Conservation (phyloP, 2,888 invertebrate species). For the Lasius fuliginosus region DNA sequence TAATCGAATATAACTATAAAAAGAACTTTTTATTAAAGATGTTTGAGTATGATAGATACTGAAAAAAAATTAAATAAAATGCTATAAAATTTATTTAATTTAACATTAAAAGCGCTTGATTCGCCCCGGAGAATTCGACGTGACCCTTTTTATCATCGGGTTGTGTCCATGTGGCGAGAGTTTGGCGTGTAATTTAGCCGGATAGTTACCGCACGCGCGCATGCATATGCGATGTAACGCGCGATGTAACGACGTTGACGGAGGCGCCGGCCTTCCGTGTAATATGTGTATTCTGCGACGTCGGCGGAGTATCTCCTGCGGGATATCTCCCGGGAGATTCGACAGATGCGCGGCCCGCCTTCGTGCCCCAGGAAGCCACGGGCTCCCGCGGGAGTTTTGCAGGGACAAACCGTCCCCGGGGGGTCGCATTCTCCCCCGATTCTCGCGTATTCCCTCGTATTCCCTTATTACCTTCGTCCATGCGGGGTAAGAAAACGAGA, state of each 20-base stretch:
- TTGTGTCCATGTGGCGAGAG: constrained; percentile 54
- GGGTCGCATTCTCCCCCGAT: constrained; percentile 63
- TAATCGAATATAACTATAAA: background rate
- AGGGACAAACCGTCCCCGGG: constrained; percentile 84
- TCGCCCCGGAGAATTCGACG: constrained; percentile 14
- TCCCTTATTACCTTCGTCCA: constrained; percentile 61
- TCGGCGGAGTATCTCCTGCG: constrained; percentile 63
- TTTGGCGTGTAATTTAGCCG: constrained; percentile 67
- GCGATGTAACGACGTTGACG: constrained; percentile 71
- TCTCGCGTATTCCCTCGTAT: constrained; percentile 57
- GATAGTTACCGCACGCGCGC: constrained; percentile 59
- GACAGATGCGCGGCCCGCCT: constrained; percentile 78
- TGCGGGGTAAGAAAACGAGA: constrained; percentile 25
- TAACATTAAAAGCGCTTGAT: constrained; percentile 28
- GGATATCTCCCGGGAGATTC: constrained; percentile 73
- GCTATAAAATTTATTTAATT: constrained; percentile 4
- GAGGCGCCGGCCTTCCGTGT: constrained; percentile 75
- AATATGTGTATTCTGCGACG: constrained; percentile 68
- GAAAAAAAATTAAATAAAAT: background rate
- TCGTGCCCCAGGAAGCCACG: constrained; percentile 73
- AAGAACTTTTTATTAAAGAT: background rate
- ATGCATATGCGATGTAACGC: constrained; percentile 60
- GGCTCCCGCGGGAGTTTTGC: constrained; percentile 82
- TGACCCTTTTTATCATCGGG: background rate
- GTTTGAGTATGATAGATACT: background rate